Evolutionary conservation across 2,797 vertebrate species (phyloP).

Genomic region (Lagocephalus sceleratus): DNA sequence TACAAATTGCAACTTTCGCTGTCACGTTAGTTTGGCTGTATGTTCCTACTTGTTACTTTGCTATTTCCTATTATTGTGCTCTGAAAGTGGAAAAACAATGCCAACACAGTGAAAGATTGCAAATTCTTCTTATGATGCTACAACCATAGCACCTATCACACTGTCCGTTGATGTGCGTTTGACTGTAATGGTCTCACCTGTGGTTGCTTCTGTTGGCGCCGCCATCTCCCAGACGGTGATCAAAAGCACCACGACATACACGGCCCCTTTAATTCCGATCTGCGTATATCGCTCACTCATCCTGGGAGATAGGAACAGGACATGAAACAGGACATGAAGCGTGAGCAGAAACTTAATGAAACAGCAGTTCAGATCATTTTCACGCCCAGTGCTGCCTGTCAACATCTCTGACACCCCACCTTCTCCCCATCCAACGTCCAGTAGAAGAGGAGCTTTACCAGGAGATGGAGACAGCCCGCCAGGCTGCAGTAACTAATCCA

Average conservation of each 20-base stretch:
- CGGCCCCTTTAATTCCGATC: conserved; percentile 86
- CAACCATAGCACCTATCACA: too few species aligned
- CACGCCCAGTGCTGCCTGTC: conserved; percentile 32
- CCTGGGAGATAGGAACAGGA: conserved; percentile 78
- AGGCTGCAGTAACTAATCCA: conserved; percentile 28
- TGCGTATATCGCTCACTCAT: conserved; percentile 90
- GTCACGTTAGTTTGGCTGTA: too few species aligned
- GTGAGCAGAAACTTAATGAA: neutral
- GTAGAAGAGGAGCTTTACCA: neutral
- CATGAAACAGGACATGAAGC: conserved; percentile 13
- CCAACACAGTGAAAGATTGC: too few species aligned
- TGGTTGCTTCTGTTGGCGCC: conserved; percentile 80
- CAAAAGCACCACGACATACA: conserved; percentile 89
- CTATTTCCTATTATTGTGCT: too few species aligned
- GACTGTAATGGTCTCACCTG: conserved; percentile 78
- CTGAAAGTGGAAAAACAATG: too few species aligned
- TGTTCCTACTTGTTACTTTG: too few species aligned
- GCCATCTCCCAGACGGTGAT: conserved; percentile 87
- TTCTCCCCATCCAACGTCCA: neutral
- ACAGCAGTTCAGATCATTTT: conserved; percentile 2
- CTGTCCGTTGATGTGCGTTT: neutral
- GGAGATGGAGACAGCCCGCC: neutral
- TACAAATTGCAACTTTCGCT: too few species aligned
- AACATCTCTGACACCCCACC: conserved; percentile 22
- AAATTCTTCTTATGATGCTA: too few species aligned